These are phyloP conservation scores for Pyrgilauda ruficollis DNA, from an alignment of 2,113 vertebrate species.

Conservation along the genomic window DNA sequence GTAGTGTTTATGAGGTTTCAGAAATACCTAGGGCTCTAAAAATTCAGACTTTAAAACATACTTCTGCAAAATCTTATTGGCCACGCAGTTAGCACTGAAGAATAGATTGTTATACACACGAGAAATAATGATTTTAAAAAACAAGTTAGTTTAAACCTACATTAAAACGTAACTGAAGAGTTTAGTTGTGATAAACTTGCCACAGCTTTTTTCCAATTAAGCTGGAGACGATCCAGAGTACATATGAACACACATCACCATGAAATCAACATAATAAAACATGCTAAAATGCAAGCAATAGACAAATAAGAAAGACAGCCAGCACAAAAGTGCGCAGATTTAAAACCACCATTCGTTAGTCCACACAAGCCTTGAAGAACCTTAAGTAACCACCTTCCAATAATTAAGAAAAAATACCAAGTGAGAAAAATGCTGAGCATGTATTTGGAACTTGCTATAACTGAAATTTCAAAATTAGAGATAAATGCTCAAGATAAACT, in stretches of 20 bases:
- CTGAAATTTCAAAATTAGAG: not conserved
- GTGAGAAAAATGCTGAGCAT: not conserved
- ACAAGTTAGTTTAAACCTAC: not conserved
- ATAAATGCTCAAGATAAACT: not conserved
- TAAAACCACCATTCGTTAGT: not conserved
- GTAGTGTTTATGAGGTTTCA: slow-evolving; percentile 58
- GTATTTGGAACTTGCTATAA: not conserved
- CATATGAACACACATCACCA: not conserved
- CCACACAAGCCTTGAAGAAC: not conserved
- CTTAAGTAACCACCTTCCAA: not conserved
- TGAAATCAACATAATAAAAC: not conserved
- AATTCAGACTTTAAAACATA: slow-evolving; percentile 65
- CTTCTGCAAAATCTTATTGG: slow-evolving; percentile 29
- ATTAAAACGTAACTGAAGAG: not conserved
- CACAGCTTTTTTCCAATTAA: slow-evolving; percentile 13
- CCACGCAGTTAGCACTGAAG: not conserved
- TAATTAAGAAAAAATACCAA: not conserved
- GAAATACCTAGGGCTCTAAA: slow-evolving; percentile 74
- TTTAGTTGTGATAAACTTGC: slow-evolving; percentile 19
- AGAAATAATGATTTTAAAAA: not conserved
- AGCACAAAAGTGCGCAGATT: not conserved
- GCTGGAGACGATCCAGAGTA: slow-evolving; percentile 11
- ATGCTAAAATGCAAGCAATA: not conserved
- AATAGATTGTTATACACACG: not conserved
- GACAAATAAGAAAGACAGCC: not conserved